A percentile compares a stretch with the other conserved stretches of the same genome.
These are phyloP conservation scores for Arvicola amphibius DNA, from an alignment of 2,797 vertebrate species.

Conservation along the genomic window DNA sequence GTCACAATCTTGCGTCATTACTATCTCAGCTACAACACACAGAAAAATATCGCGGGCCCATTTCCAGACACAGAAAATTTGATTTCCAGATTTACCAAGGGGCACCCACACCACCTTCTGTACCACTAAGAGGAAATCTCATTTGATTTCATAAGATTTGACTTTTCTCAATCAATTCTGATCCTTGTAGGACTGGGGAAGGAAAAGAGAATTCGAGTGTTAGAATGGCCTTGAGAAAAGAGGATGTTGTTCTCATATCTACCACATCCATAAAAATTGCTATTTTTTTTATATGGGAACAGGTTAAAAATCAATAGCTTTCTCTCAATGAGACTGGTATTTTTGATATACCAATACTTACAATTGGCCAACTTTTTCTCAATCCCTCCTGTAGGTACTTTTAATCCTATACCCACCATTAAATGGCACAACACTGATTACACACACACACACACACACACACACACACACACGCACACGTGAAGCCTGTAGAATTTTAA, in stretches of 20 bases:
- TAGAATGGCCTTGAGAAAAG: constrained; percentile 5
- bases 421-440: not conserved
- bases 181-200: not conserved
- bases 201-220: not conserved
- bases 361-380: not conserved
- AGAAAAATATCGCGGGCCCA: not conserved
- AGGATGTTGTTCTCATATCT: not conserved
- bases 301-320: not conserved
- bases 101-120: not conserved
- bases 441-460: not conserved
- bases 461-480: not conserved
- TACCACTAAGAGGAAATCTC: not conserved
- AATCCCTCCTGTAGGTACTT: not conserved
- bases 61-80: constrained; percentile 59
- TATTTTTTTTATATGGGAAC: not conserved
- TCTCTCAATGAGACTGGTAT: not conserved
- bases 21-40: constrained; percentile 68
- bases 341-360: constrained; percentile 51
- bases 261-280: not conserved
- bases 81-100: not conserved
- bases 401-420: not conserved
- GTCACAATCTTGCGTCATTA: constrained; percentile 78
- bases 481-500: constrained; percentile 19
- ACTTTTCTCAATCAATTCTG: not conserved
- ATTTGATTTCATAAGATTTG: constrained; percentile 41